Base-by-base conservation (phyloP, 2,888 invertebrate genomes). In the Gandaritis pyraliata region DNA sequence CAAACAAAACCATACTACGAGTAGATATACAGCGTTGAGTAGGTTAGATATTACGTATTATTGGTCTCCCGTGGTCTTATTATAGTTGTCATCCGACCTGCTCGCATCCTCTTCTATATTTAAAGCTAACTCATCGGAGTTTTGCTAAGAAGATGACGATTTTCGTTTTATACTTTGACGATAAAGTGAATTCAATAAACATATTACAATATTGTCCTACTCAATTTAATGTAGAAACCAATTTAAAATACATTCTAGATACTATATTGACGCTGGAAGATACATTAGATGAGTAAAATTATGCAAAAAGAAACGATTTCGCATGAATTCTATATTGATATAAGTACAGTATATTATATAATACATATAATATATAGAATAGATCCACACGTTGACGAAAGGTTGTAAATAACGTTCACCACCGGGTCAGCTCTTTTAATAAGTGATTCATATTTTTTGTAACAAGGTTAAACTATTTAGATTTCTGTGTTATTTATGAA, bases 31-130 rank as follows among this genome's bases (percentile, higher is more conserved):
- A 23, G 51, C 81, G 79, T 77, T 77, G 78, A 80, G 82, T 54
- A 46, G 45, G 36, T 46, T 45, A 51, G 36, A 18, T 23, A 2
- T 23, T 84, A 78, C 82, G 86, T 85, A 86, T 87, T 82, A 85
- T 81, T 83, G 85, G 87, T 88, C 87, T 88, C 88, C 77, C 87
- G 88, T 86, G 87, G 78, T 87, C 91, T 92, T 91, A 91, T 90
- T 90, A 88, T 92, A 92, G 92, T 88, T 89, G 92, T 90, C 91
- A 91, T 82, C 86, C 88, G 90, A 90, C 88, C 91, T 87, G 88
- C 88, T 86, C 83, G 85, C 86, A 90, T 91, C 88, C 87, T 86
- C 85, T 83, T 89, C 89, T 92, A 90, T 87, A 91, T 91, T 86
- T 91, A 91, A 54, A 89, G 82, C 76, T 76, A 80, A 78, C 84